Evolutionary conservation across 2,797 vertebrate genomes (phyloP), one percentile per base, ranked within the genome.

Genomic region (Anisognathus igniventris): DNA sequence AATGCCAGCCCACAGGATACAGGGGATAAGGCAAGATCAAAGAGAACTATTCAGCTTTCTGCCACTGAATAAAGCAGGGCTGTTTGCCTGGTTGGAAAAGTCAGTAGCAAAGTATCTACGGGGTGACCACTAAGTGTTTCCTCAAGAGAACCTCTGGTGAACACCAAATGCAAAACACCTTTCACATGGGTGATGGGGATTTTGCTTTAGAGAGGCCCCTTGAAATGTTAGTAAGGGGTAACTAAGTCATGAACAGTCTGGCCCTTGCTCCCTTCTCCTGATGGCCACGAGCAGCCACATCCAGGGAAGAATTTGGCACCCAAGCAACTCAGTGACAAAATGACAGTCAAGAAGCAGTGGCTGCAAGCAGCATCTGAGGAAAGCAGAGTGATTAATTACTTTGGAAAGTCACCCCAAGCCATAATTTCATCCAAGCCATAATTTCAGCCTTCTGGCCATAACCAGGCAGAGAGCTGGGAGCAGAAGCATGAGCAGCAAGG

Each of bases 21-120:
- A 48, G 53, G 18, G 35, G 37, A 66, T 79, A 62, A 81, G 54
- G 56, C 42, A 70, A 77, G 81, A 87, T 79, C 72, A 92, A 93
- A 83, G 68, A 17, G 14, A 48, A 27, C 9, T 21, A 2, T 57
- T 61, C 83, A 68, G 72, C 39, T 37, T 94, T 77, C 42, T 71
- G 35, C 74, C 62, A 45, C 75, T 27, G 70, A 72, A 60, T 47
- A 58, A 83, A 78, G 18, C 31, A 48, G 30, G 12, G 40, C 12
- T 89, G 22, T 50, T 85, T 77, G 23, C 27, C 71, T 48, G 14
- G 17, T 9, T 5, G 30, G 42, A 24, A 82, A 70, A 56, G 60
- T 19, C 35, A 84, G 58, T 11, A 58, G 64, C 25, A 53, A 87
- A 85, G 42, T 5, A 77, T 28, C 62, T 68, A 27, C 4, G 13